phyloP scores from a whole-genome alignment of 1,140 invertebrate species.

The Bombus superbus region DNA sequence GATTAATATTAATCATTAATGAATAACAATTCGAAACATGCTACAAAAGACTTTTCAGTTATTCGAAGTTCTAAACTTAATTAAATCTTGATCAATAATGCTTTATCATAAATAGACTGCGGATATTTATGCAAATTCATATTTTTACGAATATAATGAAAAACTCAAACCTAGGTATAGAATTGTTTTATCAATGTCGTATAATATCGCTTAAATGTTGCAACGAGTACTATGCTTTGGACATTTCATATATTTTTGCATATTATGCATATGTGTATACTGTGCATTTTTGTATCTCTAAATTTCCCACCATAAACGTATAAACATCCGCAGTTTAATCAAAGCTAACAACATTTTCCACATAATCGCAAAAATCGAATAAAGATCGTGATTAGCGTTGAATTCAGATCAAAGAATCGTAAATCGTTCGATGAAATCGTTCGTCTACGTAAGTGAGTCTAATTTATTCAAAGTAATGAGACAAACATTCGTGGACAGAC shows the following conservation, averaged over 20 bases:
- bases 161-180: too few species aligned
- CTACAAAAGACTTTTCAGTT: not conserved
- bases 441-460: not conserved
- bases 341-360: too few species aligned
- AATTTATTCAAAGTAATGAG: conserved; percentile 34
- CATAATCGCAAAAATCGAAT: too few species aligned
- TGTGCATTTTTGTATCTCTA: too few species aligned
- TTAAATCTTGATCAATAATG: not conserved
- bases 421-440: not conserved
- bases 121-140: not conserved
- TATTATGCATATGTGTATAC: too few species aligned
- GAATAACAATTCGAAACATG: not conserved
- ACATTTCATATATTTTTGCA: too few species aligned
- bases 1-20: not conserved
- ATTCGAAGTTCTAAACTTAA: not conserved
- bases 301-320: too few species aligned
- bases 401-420: not conserved
- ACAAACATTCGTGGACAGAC: conserved; percentile 91
- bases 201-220: too few species aligned
- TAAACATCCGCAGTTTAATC: too few species aligned
- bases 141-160: too few species aligned
- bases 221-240: too few species aligned
- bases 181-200: too few species aligned
- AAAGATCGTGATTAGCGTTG: not conserved
- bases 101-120: not conserved